These are phyloP conservation scores for Rhagoletis pomonella DNA, from an alignment of 1,140 invertebrate genomes.

Conservation along the genomic window DNA sequence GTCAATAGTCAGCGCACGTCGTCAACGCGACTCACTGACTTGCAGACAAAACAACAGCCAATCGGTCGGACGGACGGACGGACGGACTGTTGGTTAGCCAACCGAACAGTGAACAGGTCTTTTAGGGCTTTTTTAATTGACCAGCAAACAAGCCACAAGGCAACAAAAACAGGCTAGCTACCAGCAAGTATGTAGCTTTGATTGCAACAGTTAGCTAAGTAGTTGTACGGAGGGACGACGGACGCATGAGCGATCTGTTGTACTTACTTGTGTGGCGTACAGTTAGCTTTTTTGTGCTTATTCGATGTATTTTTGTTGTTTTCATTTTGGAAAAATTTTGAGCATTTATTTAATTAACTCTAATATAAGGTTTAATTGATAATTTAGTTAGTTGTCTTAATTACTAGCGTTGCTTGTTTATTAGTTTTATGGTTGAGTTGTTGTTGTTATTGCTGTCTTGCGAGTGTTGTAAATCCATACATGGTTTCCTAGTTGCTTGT, in stretches of 20 bases:
- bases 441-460: neutral
- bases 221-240: neutral
- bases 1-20: constrained; percentile 39
- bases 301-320: neutral
- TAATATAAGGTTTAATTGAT: constrained; percentile 48
- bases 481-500: neutral
- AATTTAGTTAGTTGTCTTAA: constrained; percentile 49
- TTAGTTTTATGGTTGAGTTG: neutral
- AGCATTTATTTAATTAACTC: constrained; percentile 52
- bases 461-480: neutral
- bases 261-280: neutral
- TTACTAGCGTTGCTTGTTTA: constrained; percentile 16
- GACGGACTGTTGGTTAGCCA: constrained; percentile 11
- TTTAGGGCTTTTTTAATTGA: constrained; percentile 52
- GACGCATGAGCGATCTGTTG: neutral
- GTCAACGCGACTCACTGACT: constrained; percentile 2
- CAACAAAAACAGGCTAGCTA: constrained; percentile 31
- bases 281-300: constrained; percentile 3
- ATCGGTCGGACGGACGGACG: neutral
- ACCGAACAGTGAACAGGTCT: constrained; percentile 37
- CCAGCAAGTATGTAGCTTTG: neutral
- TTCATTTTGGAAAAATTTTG: constrained; percentile 15
- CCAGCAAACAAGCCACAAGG: constrained; percentile 35
- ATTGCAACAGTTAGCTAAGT: constrained; percentile 3
- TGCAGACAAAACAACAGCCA: neutral